Evolutionary conservation across 2,113 vertebrate genomes (phyloP), one percentile per base, ranked within the genome.

Genomic region (Machaerirhynchus nigripectus): DNA sequence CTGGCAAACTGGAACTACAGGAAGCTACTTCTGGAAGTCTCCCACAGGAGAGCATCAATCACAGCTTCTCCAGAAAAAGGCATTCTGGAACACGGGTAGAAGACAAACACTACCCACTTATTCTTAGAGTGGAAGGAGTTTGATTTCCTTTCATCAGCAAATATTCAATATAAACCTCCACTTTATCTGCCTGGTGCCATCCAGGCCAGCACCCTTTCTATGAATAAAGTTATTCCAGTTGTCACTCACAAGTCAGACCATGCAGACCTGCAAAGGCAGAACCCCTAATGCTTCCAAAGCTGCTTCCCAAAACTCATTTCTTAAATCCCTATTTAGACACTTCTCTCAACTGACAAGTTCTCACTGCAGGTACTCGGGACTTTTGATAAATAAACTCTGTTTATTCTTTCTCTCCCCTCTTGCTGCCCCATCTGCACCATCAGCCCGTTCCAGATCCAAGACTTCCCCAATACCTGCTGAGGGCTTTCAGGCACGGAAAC

Each of bases 41-140:
- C 53, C 40, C 52, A 8, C 21, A 39, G 2, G 26, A 83, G 3
- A 68, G 33, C 63, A 65, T 5, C 30, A 10, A 26, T 4, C 74
- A 27, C 35, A 83, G 6, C 15, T 31, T 37, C 57, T 37, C 59
- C 64, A 53, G 16, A 22, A 37, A 86, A 84, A 46, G 22, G 6
- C 10, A 23, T 21, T 84, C 18, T 71, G 20, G 10, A 5, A 3
- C 7, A 10, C 0, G 2, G 20, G 15, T 4, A 47, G 24, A 27
- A 37, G 28, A 50, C 5, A 20, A 82, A 8, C 5, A 42, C 19
- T 21, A 55, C 47, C n/a, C 28, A 23, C 5, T 37, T 21, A 8
- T 1, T 61, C 78, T 37, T 13, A 10, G 10, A 18, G 12, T 4
- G 10, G 68, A 30, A 55, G 26, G 52, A 31, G 11, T 59, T 7